Evolutionary conservation across 2,888 invertebrate species (phyloP).

Genomic region (Saturnia pavonia): DNA sequence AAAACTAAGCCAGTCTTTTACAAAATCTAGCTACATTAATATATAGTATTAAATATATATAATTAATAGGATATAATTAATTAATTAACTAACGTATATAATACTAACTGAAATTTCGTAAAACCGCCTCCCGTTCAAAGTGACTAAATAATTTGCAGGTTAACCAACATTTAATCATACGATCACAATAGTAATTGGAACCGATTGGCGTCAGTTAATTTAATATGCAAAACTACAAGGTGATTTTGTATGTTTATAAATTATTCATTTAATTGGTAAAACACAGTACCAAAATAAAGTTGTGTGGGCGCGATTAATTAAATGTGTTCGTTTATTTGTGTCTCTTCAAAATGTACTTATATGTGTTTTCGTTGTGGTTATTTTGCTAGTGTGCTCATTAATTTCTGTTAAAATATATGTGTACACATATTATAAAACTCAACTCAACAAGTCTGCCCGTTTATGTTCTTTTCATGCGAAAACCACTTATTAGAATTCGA

Average conservation of each 20-base stretch:
- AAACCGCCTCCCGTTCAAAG: neutral
- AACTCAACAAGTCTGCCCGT: too few species aligned
- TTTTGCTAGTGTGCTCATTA: neutral
- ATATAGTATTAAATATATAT: too few species aligned
- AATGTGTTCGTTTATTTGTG: neutral
- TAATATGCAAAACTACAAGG: constrained; percentile 15
- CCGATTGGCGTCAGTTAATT: neutral
- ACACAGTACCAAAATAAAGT: constrained; percentile 13
- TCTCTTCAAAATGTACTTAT: neutral
- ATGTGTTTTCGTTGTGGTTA: neutral
- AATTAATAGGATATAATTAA: neutral
- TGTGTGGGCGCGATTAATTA: constrained; percentile 14
- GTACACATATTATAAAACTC: too few species aligned
- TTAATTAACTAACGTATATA: neutral
- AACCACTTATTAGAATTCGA: too few species aligned
- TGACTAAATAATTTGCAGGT: constrained; percentile 4
- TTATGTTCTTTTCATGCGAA: too few species aligned
- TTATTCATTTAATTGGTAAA: constrained; percentile 30
- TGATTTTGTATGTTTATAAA: constrained; percentile 23
- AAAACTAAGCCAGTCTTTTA: too few species aligned
- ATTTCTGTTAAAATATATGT: constrained; percentile 3
- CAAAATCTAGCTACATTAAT: too few species aligned
- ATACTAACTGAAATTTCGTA: neutral
- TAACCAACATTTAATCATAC: constrained; percentile 1
- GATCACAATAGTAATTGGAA: neutral